phyloP scores from a whole-genome alignment of 2,797 vertebrate species.

The Euthynnus affinis region DNA sequence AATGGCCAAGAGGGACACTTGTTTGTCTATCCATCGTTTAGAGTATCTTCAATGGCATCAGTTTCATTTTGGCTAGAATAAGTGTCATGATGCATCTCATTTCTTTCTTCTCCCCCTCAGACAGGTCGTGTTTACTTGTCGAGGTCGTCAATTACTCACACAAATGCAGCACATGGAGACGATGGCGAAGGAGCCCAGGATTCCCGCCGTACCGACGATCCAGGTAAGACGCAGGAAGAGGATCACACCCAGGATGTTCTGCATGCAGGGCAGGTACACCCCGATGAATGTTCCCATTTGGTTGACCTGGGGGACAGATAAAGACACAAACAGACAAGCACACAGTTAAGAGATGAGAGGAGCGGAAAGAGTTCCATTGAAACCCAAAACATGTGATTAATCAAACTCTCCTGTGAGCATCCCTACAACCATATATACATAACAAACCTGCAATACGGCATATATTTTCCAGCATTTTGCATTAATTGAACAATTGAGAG shows the following conservation, averaged over 20 bases:
- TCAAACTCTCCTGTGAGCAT: neutral
- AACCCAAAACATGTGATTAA: neutral
- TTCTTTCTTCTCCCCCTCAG: neutral
- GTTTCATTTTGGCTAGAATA: neutral
- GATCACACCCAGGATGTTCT: constrained; percentile 97
- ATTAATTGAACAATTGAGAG: neutral
- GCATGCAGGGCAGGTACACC: constrained; percentile 96
- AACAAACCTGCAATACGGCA: neutral
- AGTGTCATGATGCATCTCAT: neutral
- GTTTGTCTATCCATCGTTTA: constrained; percentile 20
- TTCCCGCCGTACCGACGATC: constrained; percentile 96
- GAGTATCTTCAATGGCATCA: neutral
- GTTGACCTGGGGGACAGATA: constrained; percentile 83
- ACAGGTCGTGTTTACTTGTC: neutral
- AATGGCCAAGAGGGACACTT: neutral
- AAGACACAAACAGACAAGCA: neutral
- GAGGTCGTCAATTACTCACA: constrained; percentile 83
- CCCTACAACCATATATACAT: neutral
- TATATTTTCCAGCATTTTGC: too few species aligned
- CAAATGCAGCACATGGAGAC: constrained; percentile 95
- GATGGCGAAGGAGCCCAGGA: constrained; percentile 93
- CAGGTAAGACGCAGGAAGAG: constrained; percentile 96
- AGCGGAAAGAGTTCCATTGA: neutral
- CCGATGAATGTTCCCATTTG: constrained; percentile 98
- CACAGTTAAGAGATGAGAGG: neutral